Base-by-base conservation (phyloP, 2,888 invertebrate genomes). In the Molanna angustata region DNA sequence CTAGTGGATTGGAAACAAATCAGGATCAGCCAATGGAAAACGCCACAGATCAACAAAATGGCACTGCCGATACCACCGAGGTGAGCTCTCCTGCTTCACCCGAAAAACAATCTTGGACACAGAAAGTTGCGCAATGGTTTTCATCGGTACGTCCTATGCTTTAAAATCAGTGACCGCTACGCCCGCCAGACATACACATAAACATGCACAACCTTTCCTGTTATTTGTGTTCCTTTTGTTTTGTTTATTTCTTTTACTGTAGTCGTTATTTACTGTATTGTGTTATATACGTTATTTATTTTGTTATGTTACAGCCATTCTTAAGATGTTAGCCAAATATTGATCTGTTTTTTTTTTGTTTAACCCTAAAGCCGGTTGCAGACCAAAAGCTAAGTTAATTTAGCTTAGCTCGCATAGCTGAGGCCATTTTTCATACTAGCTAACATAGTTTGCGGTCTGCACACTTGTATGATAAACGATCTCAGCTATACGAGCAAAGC, bases 61-160 rank as follows among this genome's bases (percentile, higher is more conserved):
- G 71, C 69, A 31, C 75, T 71, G 40, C 76, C 75, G 80, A 73
- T 17, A 68, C 69, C 58, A 74, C 74, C 68, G 75, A 74, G 40
- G 69, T 62, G 48, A 66, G 64, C 65, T 62, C 63, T 48, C 61
- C 61, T 48, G 61, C 61, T 67, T 60, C 70, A 68, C 62, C 63
- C 48, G 59, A 60, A 45, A 54, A 70, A 79, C 80, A 79, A 69
- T 76, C 85, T 82, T 80, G 85, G 83, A 79, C 81, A 78, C 82
- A 82, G 78, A 81, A 79, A 79, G 80, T 82, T 80, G 82, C 81
- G 73, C 79, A 80, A 76, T 83, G 83, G 83, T 81, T 83, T 78
- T 78, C 76, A 76, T 82, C 82, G 83, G 83, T 83, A 83, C 76
- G 82, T 83, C 52, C 52, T 45, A 45, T 31, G 52, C 54, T 58